phyloP scores from a whole-genome alignment of 2,113 vertebrate genomes.

The Xerus inauris region DNA sequence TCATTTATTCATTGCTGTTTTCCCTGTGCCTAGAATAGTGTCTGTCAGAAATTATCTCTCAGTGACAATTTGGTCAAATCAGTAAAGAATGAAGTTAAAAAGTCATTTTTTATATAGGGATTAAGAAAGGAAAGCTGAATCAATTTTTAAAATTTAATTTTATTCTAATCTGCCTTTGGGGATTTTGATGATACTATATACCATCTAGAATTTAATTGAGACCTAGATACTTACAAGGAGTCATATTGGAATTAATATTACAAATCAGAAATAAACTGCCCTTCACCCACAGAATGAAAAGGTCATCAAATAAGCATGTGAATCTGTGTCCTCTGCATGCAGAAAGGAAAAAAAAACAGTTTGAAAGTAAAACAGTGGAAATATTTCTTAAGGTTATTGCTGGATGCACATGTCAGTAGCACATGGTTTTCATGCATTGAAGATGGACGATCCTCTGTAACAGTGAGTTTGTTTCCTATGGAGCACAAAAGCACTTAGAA shows the following conservation, averaged over 20 bases:
- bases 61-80: not conserved
- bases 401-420: fast-evolving
- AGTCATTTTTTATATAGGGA: not conserved
- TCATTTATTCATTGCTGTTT: not conserved
- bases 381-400: not conserved
- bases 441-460: not conserved
- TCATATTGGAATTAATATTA: not conserved
- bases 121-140: not conserved
- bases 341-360: not conserved
- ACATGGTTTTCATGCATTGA: not conserved
- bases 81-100: not conserved
- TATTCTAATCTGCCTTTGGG: not conserved
- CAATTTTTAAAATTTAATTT: slow-evolving; percentile 59
- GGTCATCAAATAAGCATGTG: not conserved
- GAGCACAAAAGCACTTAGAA: not conserved
- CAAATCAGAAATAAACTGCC: not conserved
- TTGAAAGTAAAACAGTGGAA: not conserved
- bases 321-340: not conserved
- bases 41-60: not conserved
- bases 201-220: not conserved
- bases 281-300: not conserved
- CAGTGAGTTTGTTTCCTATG: not conserved
- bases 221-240: not conserved
- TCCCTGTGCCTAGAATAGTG: not conserved
- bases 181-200: not conserved